Conservation (phyloP, 2,888 invertebrate genomes). For the Campoplex nolae region DNA sequence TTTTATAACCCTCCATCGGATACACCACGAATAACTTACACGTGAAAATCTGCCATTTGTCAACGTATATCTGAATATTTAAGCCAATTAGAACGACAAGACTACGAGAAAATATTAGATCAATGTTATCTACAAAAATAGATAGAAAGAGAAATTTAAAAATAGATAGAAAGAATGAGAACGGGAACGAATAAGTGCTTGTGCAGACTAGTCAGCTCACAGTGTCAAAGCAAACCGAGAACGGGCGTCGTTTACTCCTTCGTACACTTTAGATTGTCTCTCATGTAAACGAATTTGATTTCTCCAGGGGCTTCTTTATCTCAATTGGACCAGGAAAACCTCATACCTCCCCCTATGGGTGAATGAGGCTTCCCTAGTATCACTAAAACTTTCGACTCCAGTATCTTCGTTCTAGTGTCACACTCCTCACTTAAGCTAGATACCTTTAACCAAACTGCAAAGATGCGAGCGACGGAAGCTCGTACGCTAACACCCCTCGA, state of each 20-base stretch:
- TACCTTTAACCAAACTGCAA: slow-evolving; percentile 45
- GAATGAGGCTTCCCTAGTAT: slow-evolving; percentile 50
- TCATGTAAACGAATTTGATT: slow-evolving; percentile 74
- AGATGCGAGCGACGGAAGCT: slow-evolving; percentile 41
- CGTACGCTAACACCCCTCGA: slow-evolving; percentile 66
- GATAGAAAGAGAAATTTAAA: slow-evolving; percentile 1
- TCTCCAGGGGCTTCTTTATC: slow-evolving; percentile 73
- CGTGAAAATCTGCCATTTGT: too few species aligned
- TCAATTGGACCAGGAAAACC: slow-evolving; percentile 36
- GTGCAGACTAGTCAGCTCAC: slow-evolving; percentile 28
- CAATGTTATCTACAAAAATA: background rate
- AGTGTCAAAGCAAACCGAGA: slow-evolving; percentile 73
- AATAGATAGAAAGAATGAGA: background rate
- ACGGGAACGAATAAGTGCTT: slow-evolving; percentile 41
- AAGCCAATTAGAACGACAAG: too few species aligned
- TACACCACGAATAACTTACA: too few species aligned
- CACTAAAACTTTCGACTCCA: slow-evolving; percentile 61
- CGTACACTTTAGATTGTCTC: slow-evolving; percentile 64
- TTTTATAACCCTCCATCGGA: too few species aligned
- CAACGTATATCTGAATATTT: too few species aligned
- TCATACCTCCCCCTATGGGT: slow-evolving; percentile 42
- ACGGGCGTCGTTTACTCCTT: slow-evolving; percentile 70
- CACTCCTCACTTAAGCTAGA: slow-evolving; percentile 51
- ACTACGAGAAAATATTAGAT: background rate
- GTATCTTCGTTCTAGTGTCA: slow-evolving; percentile 56